Evolutionary conservation across 2,113 vertebrate genomes (phyloP).

Genomic region (Plotosus lineatus): DNA sequence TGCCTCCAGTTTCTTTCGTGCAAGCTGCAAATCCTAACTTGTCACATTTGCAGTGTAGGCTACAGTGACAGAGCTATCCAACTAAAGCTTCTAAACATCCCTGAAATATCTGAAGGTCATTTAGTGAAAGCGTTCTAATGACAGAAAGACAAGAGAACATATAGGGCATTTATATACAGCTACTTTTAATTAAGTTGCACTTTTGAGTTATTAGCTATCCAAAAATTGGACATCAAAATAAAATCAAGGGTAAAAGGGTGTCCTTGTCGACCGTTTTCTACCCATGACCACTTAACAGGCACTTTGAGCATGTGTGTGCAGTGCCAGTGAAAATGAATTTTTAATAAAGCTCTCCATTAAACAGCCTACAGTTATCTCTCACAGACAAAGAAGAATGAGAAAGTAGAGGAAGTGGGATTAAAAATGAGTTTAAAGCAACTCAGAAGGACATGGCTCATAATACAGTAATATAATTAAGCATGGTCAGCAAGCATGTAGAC

Average conservation of each 20-base stretch:
- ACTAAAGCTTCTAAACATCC: constrained; percentile 30
- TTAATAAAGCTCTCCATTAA: constrained; percentile 39
- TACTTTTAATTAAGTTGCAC: background rate
- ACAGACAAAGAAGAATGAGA: background rate
- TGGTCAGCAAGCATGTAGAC: background rate
- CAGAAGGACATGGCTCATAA: background rate
- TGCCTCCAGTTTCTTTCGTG: constrained; percentile 37
- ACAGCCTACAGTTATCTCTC: constrained; percentile 12
- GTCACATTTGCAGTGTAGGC: constrained; percentile 12
- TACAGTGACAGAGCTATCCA: constrained; percentile 4
- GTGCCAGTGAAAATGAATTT: constrained; percentile 50
- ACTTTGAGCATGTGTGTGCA: constrained; percentile 38
- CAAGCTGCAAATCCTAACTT: constrained; percentile 35
- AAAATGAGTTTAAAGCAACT: background rate
- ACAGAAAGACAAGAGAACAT: background rate
- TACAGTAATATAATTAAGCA: constrained; percentile 3
- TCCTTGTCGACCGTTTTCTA: constrained; percentile 15
- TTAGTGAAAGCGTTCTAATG: background rate
- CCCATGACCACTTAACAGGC: constrained; percentile 44
- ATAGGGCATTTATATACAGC: constrained; percentile 29
- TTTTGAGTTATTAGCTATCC: constrained; percentile 10
- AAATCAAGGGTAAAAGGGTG: background rate
- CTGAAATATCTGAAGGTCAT: constrained; percentile 21
- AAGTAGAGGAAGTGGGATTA: background rate
- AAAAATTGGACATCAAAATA: constrained; percentile 17